These are phyloP conservation scores for Acanthurus tractus DNA, from an alignment of 2,797 vertebrate species.

Conservation along the genomic window DNA sequence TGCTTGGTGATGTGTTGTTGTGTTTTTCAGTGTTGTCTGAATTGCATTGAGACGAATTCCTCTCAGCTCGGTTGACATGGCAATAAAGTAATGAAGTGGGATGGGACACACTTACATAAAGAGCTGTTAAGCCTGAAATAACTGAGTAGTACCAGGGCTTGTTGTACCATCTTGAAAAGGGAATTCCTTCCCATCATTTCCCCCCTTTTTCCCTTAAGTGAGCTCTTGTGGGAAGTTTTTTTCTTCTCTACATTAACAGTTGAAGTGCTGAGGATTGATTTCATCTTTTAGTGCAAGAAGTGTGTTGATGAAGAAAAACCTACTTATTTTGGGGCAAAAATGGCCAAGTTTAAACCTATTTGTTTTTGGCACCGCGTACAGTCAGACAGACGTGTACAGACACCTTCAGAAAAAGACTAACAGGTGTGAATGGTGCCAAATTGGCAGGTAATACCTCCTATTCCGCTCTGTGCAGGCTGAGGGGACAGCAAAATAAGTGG, in stretches of 20 bases:
- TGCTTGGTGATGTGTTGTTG: background rate
- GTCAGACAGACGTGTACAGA: constrained; percentile 29
- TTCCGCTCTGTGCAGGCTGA: constrained; percentile 44
- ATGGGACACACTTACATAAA: constrained; percentile 10
- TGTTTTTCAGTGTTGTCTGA: constrained; percentile 12
- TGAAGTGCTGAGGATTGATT: background rate
- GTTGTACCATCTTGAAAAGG: constrained; percentile 21
- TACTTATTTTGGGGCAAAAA: background rate
- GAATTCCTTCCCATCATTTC: constrained; percentile 2
- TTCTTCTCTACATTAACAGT: background rate
- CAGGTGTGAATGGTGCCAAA: constrained; percentile 72
- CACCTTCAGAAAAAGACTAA: constrained; percentile 33
- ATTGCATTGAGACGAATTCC: constrained; percentile 19
- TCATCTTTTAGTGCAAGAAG: background rate
- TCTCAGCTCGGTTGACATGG: constrained; percentile 43
- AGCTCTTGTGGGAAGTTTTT: background rate
- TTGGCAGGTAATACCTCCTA: constrained; percentile 65
- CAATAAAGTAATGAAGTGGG: constrained; percentile 37
- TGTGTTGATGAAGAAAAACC: background rate
- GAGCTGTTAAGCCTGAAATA: constrained; percentile 38
- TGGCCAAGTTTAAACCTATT: background rate
- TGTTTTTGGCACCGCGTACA: constrained; percentile 5
- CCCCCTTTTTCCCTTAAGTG: background rate
- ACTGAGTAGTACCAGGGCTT: background rate
- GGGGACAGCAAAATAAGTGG: constrained; percentile 66